These are phyloP conservation scores for Xestia rhomboidea DNA, from an alignment of 2,888 invertebrate genomes.

Conservation along the genomic window DNA sequence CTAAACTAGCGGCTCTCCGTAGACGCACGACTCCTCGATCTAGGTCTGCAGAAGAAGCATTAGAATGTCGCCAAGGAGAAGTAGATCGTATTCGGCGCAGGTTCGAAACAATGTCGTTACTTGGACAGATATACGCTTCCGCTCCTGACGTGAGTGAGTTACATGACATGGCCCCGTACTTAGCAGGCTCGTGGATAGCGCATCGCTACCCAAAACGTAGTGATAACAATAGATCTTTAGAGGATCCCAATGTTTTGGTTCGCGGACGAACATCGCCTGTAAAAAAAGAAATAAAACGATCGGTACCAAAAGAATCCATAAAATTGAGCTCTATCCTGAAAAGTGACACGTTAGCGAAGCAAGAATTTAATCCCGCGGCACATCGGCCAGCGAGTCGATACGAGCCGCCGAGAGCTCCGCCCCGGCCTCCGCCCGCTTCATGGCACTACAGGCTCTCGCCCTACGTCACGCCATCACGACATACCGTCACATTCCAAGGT, in stretches of 20 bases:
- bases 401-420: slow-evolving; percentile 92
- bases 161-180: slow-evolving; percentile 94
- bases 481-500: slow-evolving; percentile 95
- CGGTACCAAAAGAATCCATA: slow-evolving; percentile 83
- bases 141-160: slow-evolving; percentile 95
- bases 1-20: slow-evolving; percentile 94
- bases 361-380: slow-evolving; percentile 93
- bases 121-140: slow-evolving; percentile 95
- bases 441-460: slow-evolving; percentile 86
- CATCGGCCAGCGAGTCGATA: slow-evolving; percentile 95
- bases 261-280: slow-evolving; percentile 81
- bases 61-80: slow-evolving; percentile 91
- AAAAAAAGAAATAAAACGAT: slow-evolving; percentile 84
- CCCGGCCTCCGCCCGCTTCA: slow-evolving; percentile 87
- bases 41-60: slow-evolving; percentile 87
- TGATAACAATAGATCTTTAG: slow-evolving; percentile 92
- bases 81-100: slow-evolving; percentile 93
- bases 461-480: slow-evolving; percentile 90
- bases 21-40: slow-evolving; percentile 86
- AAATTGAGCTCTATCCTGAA: slow-evolving; percentile 88
- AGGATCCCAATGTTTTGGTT: slow-evolving; percentile 79
- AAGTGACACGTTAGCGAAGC: slow-evolving; percentile 91
- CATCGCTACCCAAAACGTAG: slow-evolving; percentile 93
- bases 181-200: slow-evolving; percentile 95
- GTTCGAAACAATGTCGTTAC: slow-evolving; percentile 93